Evolutionary conservation across 2,888 invertebrate genomes (phyloP).

Genomic region (Leptura quadrifasciata): DNA sequence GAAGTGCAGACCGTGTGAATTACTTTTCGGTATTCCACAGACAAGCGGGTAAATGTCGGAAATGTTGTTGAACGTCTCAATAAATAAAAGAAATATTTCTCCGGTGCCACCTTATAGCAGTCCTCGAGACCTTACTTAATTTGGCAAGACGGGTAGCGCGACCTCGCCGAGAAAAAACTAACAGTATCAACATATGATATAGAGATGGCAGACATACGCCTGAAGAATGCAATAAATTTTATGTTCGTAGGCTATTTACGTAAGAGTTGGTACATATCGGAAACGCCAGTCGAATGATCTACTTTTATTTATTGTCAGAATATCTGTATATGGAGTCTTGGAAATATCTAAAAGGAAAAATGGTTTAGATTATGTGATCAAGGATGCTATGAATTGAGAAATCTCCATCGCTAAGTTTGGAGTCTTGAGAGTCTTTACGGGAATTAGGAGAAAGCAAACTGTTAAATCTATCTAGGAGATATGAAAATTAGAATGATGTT

Average conservation of each 20-base stretch:
- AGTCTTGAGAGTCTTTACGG: no score
- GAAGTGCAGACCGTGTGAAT: background rate
- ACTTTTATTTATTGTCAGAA: no score
- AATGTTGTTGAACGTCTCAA: slow-evolving; percentile 58
- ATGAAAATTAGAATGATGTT: no score
- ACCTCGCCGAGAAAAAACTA: slow-evolving; percentile 45
- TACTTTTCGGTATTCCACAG: background rate
- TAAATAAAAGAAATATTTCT: background rate
- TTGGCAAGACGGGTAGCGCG: slow-evolving; percentile 63
- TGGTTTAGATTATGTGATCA: no score
- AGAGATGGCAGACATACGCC: slow-evolving; percentile 31
- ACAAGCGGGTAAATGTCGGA: slow-evolving; percentile 15
- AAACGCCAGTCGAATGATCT: background rate
- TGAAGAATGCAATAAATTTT: slow-evolving; percentile 28
- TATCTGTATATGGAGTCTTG: no score
- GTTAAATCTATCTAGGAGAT: no score
- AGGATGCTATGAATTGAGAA: no score
- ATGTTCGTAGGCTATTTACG: background rate
- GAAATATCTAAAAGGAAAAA: no score
- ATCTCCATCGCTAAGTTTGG: no score
- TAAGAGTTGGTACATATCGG: slow-evolving; percentile 11
- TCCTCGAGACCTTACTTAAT: slow-evolving; percentile 62
- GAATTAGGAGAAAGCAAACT: no score
- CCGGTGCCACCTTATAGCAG: slow-evolving; percentile 54
- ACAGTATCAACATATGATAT: slow-evolving; percentile 30